Base-by-base conservation (phyloP, 2,113 vertebrate species). In the Fulica atra region DNA sequence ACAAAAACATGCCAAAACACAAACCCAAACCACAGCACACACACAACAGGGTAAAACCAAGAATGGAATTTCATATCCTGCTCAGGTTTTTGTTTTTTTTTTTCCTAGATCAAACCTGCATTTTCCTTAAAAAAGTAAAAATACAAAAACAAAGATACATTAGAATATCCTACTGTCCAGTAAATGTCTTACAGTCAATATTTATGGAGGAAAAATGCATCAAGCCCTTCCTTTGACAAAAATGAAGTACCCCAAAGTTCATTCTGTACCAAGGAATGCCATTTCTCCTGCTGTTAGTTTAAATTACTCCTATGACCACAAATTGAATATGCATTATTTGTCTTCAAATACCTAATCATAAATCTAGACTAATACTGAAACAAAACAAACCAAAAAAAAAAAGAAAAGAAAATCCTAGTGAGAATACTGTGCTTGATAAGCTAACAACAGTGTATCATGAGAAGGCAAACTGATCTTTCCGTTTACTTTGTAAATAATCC, bases 171-270 rank as follows among this genome's bases (percentile, higher is more conserved):
- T 74, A 94, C 70, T 86, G 50, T 94, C 81, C 89, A 77, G 69
- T 96, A 81, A 95, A 97, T 96, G 91, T 15, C 85, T 57, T 83
- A 97, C 77, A 81, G 89, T 91, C 77, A 96, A 94, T 95, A 79
- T 91, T 92, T 95, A 84, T 73, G 95, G 81, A 94, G 40, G 53
- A 77, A 94, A 92, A 92, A 89, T 57, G 60, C 59, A 91, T 69
- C 92, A 65, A 91, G 88, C 38, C 86, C 64, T 57, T 96, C 24
- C 61, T 74, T 69, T 78, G 82, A 51, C 18, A 83, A 83, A 94
- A 96, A 70, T 50, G 20, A 96, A 89, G 95, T 89, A 86, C 66
- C 57, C 28, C 29, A 35, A 92, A 64, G 79, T 97, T 70, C 80
- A 89, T 94, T 95, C 83, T 92, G 48, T 79, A 79, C 38, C 89